Base-by-base conservation (phyloP, 1,140 invertebrate species). In the Lepidostoma basale region DNA sequence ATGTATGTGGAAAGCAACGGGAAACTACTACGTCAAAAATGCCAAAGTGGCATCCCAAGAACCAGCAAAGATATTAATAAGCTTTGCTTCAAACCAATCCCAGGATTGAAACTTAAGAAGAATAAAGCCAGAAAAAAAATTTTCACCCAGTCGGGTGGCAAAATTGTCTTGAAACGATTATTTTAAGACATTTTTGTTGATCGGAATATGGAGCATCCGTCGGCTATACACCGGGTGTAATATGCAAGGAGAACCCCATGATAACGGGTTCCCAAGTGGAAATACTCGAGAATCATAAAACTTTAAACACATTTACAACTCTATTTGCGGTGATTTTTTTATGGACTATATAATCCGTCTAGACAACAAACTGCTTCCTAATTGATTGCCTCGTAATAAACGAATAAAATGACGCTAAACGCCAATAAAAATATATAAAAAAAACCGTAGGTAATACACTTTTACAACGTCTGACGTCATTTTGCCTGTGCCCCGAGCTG, bases 301-400 rank as follows among this genome's bases (percentile, higher is more conserved):
- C 45, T 72, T 68, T 68, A 68, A 70, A 68, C 70, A 59, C 65
- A 68, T 72, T 68, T 64, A 72, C 69, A 68, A 54, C 65, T 23
- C 66, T 39, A 66, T 60, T 60, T 67, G 63, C 69, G 69, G 69
- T 71, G 65, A 70, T 71, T 71, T 66, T 72, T 72, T 72, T 72
- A 72, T 68, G 70, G 70, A 68, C 70, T 68, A 66, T 72, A 68
- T 72, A 72, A 72, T 68, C 66, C 70, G 70, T 72, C 70, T 72
- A 72, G 70, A 72, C 66, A 68, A 68, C 66, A 68, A 68, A 72
- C 66, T 68, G 59, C 66, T 62, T 66, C 66, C 58, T 72, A 72
- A 72, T 72, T 72, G 70, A 72, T 72, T 72, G 63, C 70, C 70
- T 72, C 66, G 56, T 68, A 72, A 72, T 72, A 72, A 72, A 72